These are phyloP conservation scores for Amphimedon queenslandica DNA, from an alignment of 37 sponge, comb jelly and placozoan genomes.

Conservation along the genomic window DNA sequence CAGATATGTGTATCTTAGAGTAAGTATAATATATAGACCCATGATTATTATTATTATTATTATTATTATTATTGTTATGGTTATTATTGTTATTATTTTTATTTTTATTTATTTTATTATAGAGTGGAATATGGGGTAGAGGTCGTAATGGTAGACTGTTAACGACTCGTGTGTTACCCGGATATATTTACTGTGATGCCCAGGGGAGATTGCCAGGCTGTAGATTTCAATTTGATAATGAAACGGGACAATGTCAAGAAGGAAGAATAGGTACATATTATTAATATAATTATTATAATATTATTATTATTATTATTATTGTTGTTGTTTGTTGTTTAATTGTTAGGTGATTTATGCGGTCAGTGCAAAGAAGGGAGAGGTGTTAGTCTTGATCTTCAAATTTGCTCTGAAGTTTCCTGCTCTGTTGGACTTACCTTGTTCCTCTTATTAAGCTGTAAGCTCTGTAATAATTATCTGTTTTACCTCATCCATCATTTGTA, in stretches of 20 bases:
- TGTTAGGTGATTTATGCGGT: conserved; percentile 55
- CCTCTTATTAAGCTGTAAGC: conserved; percentile 8
- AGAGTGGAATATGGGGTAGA: conserved; percentile 59
- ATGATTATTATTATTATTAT: no score
- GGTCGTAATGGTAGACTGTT: neutral
- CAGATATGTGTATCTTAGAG: conserved; percentile 67
- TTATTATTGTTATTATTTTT: neutral
- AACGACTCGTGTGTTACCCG: conserved; percentile 36
- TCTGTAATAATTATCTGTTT: neutral
- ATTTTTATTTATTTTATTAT: neutral
- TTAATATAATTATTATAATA: neutral
- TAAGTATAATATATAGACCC: conserved; percentile 18
- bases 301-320: neutral
- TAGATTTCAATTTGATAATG: conserved; percentile 59
- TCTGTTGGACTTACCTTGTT: conserved; percentile 40
- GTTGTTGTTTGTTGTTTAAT: neutral
- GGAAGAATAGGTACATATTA: conserved; percentile 58
- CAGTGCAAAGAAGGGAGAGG: conserved; percentile 16
- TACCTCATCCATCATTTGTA: neutral
- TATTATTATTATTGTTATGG: no score
- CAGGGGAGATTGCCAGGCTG: conserved; percentile 69
- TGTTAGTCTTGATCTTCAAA: conserved; percentile 58
- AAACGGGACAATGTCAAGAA: conserved; percentile 26
- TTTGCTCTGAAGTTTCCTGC: conserved; percentile 28
- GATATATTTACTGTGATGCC: conserved; percentile 35